Evolutionary conservation across 2,888 invertebrate genomes (phyloP).

Genomic region (Leptarthrus brevirostris): DNA sequence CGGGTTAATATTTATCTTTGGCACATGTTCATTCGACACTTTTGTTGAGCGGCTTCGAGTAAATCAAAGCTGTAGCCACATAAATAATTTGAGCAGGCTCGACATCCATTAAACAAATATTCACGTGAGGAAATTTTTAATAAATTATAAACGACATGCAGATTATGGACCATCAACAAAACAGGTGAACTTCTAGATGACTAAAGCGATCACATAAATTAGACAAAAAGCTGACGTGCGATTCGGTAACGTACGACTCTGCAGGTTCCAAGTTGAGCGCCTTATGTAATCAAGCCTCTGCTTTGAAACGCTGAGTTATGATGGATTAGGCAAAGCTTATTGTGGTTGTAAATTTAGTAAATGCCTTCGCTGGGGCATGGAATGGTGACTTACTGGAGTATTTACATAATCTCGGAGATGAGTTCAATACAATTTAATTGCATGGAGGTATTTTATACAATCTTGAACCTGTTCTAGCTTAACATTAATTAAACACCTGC

Average conservation of each 20-base stretch:
- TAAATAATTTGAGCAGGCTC: neutral
- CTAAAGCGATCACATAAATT: neutral
- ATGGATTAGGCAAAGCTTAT: neutral
- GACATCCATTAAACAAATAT: neutral
- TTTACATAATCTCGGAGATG: slow-evolving; percentile 1
- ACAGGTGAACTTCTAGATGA: neutral
- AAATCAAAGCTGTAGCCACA: neutral
- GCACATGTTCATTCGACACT: neutral
- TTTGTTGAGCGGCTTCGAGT: neutral
- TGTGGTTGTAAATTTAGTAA: neutral
- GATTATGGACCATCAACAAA: neutral
- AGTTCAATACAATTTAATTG: neutral
- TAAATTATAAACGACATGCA: neutral
- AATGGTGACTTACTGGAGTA: neutral
- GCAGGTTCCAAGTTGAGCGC: neutral
- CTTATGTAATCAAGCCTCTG: neutral
- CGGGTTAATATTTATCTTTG: neutral
- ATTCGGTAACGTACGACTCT: neutral
- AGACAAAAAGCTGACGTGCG: neutral
- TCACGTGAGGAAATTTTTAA: slow-evolving; percentile 1
- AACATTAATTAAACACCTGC: no score
- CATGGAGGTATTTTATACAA: no score
- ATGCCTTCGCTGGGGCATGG: neutral
- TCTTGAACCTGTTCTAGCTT: no score
- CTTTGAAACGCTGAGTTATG: no score